phyloP scores from a whole-genome alignment of 1,140 invertebrate genomes.

The Lerema accius region DNA sequence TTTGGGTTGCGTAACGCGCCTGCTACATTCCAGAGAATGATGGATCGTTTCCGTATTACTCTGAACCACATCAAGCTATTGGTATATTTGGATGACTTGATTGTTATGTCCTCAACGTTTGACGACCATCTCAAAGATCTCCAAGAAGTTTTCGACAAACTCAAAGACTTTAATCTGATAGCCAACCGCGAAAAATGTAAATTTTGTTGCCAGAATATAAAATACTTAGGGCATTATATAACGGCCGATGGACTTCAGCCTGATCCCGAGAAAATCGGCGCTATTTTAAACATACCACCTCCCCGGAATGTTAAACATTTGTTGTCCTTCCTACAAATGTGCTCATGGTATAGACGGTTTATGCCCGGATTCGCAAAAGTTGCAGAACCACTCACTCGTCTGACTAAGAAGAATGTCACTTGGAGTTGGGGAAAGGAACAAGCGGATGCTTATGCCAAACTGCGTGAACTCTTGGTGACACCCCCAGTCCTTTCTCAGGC shows the following conservation, averaged over 20 bases:
- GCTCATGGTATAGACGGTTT: conserved; percentile 38
- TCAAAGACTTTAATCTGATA: conserved; percentile 21
- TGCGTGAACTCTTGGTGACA: no score
- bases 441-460: no score
- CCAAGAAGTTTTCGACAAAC: background rate
- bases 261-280: conserved; percentile 17
- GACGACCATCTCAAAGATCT: conserved; percentile 25
- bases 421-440: no score
- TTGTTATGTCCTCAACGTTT: conserved; percentile 56
- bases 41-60: conserved; percentile 47
- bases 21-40: conserved; percentile 69
- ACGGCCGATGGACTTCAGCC: conserved; percentile 14
- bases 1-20: conserved; percentile 65
- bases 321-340: conserved; percentile 38
- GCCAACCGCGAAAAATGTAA: conserved; percentile 30
- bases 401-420: no score
- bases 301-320: conserved; percentile 40
- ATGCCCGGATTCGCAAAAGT: no score
- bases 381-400: no score
- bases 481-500: no score
- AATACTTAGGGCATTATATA: conserved; percentile 36
- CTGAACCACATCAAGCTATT: conserved; percentile 42
- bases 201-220: conserved; percentile 21
- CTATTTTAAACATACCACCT: conserved; percentile 1
- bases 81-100: conserved; percentile 70